Conservation (phyloP, 2,888 invertebrate species). For the Marasmarcha lunaedactyla region DNA sequence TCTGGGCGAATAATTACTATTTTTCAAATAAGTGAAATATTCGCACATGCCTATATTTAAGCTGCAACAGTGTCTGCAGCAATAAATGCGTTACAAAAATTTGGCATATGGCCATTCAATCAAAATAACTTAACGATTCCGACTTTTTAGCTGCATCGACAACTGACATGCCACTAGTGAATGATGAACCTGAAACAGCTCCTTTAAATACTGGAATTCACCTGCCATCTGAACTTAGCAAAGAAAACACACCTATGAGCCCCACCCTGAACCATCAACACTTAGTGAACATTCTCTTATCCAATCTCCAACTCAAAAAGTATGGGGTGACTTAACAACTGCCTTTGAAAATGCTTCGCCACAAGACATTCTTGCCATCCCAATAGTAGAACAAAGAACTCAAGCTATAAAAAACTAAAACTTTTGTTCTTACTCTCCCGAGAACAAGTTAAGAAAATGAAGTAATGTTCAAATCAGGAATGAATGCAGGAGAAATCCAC, state of each 20-base stretch:
- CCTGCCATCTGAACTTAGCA: too few relatives aligned
- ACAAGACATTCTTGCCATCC: constrained; percentile 15
- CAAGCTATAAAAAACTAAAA: constrained; percentile 14
- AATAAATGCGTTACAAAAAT: constrained; percentile 16
- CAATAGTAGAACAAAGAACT: constrained; percentile 10
- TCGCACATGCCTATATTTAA: too few relatives aligned
- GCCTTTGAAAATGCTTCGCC: constrained; percentile 14
- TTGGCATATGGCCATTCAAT: constrained; percentile 19
- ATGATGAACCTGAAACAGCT: too few relatives aligned
- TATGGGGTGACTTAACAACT: constrained; percentile 9
- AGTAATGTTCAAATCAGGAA: too few relatives aligned
- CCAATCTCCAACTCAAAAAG: constrained; percentile 4
- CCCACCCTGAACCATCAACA: neutral
- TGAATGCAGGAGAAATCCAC: too few relatives aligned
- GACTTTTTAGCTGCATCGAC: constrained; percentile 18
- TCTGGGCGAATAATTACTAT: constrained; percentile 16
- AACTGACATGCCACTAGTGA: constrained; percentile 13
- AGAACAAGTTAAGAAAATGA: too few relatives aligned
- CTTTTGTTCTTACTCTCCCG: too few relatives aligned
- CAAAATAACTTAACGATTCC: constrained; percentile 15
- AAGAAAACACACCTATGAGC: too few relatives aligned
- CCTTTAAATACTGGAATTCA: too few relatives aligned
- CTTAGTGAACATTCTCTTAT: neutral
- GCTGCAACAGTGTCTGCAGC: constrained; percentile 21
- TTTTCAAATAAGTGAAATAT: constrained; percentile 19